Base-by-base conservation (phyloP, 2,113 vertebrate genomes). In the Periophthalmus modestus region DNA sequence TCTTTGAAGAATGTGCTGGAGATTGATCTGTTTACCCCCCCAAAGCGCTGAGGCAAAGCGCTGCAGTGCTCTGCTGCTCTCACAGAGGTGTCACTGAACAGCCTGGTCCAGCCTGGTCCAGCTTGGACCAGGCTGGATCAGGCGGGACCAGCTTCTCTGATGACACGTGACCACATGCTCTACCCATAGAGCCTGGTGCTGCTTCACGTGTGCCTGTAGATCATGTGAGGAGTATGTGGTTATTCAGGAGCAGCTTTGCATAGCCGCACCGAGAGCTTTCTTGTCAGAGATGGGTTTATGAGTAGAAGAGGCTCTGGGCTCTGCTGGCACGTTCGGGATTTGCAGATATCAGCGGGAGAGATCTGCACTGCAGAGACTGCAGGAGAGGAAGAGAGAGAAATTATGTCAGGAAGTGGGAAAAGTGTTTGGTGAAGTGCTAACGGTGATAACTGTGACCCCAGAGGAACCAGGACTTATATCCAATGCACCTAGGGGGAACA, bases 291-390 rank as follows among this genome's bases (percentile, higher is more conserved):
- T 74, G 21, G 75, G 79, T 73, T 73, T 84, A 62, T 77, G 78
- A 74, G 73, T 68, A 73, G 84, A 80, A 58, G 50, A 52, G 72
- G 77, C 75, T 55, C 39, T 73, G 76, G 68, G 71, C 79, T 83
- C 79, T 87, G 82, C 76, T 82, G 87, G 85, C 87, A 85, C 82
- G 54, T 84, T 87, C 80, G 87, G 87, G 88, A 88, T 87, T 90
- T 89, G 90, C 86, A 86, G 85, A 80, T 83, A 90, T 93, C 90
- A 88, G 86, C 84, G 73, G 86, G 90, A 87, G 89, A 91, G 82
- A 92, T 91, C 93, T 92, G 92, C 92, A 93, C 89, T 93, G 93
- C 92, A 92, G 91, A 89, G 84, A 77, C 82, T 86, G 79, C 80
- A 74, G 73, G 68, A 43, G 68, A 69, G 69, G 71, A 50, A 23